These are phyloP conservation scores for Drosophila busckii DNA, from an alignment of 1,140 invertebrate genomes.

Conservation along the genomic window DNA sequence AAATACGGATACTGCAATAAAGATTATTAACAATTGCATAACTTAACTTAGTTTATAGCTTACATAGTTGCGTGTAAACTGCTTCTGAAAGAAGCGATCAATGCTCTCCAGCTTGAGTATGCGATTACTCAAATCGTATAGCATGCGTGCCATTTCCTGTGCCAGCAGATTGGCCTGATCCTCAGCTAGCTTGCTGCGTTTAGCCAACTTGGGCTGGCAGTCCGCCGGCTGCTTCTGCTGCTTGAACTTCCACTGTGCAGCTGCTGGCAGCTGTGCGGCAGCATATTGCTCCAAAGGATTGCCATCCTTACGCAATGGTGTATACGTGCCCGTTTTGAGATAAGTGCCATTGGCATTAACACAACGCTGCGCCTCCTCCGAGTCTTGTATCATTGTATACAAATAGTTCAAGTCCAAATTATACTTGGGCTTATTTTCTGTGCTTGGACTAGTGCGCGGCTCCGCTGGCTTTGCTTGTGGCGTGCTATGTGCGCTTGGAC, in stretches of 20 bases:
- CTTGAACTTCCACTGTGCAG: neutral
- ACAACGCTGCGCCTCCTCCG: slow-evolving; percentile 65
- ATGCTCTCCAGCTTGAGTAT: slow-evolving; percentile 44
- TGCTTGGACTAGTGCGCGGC: too few relatives aligned
- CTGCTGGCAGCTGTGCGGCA: neutral
- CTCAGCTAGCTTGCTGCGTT: slow-evolving; percentile 2
- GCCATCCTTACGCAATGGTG: slow-evolving; percentile 54
- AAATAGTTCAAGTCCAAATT: slow-evolving; percentile 51
- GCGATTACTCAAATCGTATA: slow-evolving; percentile 45
- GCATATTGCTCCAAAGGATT: slow-evolving; percentile 8
- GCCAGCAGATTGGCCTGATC: slow-evolving; percentile 5
- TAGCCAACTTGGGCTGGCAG: neutral
- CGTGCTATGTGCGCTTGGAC: slow-evolving; percentile 12
- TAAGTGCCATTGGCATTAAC: slow-evolving; percentile 71
- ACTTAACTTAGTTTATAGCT: slow-evolving; percentile 26
- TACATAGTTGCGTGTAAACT: slow-evolving; percentile 73
- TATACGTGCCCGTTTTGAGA: slow-evolving; percentile 72
- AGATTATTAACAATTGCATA: slow-evolving; percentile 25
- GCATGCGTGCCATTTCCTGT: slow-evolving; percentile 37
- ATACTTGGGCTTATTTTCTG: slow-evolving; percentile 1
- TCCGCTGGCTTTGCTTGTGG: neutral
- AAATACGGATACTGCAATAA: slow-evolving; percentile 64
- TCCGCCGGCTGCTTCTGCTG: neutral
- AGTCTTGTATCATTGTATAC: slow-evolving; percentile 75
- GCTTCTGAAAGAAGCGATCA: slow-evolving; percentile 67